Percentiles rank a stretch among this genome's conserved stretches.
Evolutionary conservation across 2,113 vertebrate genomes (phyloP).

Genomic region (Ophthalmolycus amberensis): DNA sequence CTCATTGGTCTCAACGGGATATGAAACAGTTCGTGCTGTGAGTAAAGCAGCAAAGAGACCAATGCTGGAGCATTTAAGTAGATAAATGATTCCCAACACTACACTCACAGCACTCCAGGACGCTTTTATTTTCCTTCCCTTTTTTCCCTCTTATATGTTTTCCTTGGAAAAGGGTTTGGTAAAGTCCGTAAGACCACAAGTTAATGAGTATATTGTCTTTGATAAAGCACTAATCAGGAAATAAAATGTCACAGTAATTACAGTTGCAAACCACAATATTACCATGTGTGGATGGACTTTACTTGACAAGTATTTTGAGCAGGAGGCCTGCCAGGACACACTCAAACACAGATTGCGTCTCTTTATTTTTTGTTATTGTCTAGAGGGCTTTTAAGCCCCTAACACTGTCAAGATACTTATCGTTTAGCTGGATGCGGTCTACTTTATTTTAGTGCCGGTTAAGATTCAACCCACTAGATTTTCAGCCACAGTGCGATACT

Average conservation of each 20-base stretch:
- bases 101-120: slow-evolving; percentile 14
- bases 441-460: slow-evolving; percentile 23
- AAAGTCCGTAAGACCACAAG: slow-evolving; percentile 10
- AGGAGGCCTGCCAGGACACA: slow-evolving; percentile 25
- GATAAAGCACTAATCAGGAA: slow-evolving; percentile 38
- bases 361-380: slow-evolving; percentile 27
- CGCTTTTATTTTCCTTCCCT: slow-evolving; percentile 13
- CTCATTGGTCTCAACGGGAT: slow-evolving; percentile 73
- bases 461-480: slow-evolving; percentile 1
- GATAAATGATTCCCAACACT: slow-evolving; percentile 65
- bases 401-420: slow-evolving; percentile 27
- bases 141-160: slow-evolving; percentile 12
- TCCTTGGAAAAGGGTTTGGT: slow-evolving; percentile 25
- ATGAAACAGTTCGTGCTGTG: slow-evolving; percentile 58
- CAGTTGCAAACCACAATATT: slow-evolving; percentile 24
- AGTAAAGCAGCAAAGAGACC: slow-evolving; percentile 56
- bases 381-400: slow-evolving; percentile 13
- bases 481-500: not conserved
- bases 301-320: slow-evolving; percentile 28
- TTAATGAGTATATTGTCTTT: slow-evolving; percentile 53
- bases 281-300: slow-evolving; percentile 8
- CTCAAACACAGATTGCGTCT: not conserved
- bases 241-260: slow-evolving; percentile 30
- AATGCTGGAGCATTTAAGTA: slow-evolving; percentile 53
- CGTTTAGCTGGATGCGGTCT: slow-evolving; percentile 18